Evolutionary conservation across 2,113 vertebrate genomes (phyloP), one percentile per base, ranked within the genome.

Genomic region (Ramphastos sulfuratus): DNA sequence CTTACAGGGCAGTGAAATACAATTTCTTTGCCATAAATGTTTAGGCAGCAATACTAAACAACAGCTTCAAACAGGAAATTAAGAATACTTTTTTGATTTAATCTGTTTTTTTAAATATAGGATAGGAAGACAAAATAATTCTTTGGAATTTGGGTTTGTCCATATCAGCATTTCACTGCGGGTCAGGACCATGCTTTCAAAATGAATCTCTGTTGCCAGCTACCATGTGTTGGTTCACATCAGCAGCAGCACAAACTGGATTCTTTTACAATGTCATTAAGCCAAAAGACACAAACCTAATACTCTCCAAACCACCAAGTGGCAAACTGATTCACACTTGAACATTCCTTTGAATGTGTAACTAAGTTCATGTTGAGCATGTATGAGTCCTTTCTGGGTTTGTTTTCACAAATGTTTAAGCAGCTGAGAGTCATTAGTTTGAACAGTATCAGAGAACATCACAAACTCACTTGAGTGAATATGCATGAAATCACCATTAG

Each of bases 401-500:
- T 86, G 76, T 94, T 96, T 96, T 93, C 87, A 93, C 76, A 93
- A 88, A 90, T 85, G 83, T 90, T 94, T 81, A 55, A 95, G 67
- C 69, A 91, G 93, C 85, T 78, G 65, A 78, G 28, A 65, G 70
- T 96, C 88, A 91, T 90, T 95, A 94, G 37, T 59, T 91, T 93
- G 66, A 90, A 82, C 82, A 91, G 60, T 85, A 92, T 69, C 72
- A 58, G 87, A 80, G 87, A 80, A 27, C 4, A 89, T 94, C 87
- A 81, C 85, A 88, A 90, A 81, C 73, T 88, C 54, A 46, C 44
- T 75, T 81, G 65, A 92, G 94, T 95, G 89, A 87, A 87, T 87
- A 90, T 94, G 90, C 85, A 94, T 94, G 91, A 94, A 95, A 94
- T 91, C 82, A 84, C 87, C 81, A 92, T 87, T 95, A 91, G 89